Evolutionary conservation across 2,888 invertebrate genomes (phyloP).

Genomic region (Hemistola chrysoprasaria): DNA sequence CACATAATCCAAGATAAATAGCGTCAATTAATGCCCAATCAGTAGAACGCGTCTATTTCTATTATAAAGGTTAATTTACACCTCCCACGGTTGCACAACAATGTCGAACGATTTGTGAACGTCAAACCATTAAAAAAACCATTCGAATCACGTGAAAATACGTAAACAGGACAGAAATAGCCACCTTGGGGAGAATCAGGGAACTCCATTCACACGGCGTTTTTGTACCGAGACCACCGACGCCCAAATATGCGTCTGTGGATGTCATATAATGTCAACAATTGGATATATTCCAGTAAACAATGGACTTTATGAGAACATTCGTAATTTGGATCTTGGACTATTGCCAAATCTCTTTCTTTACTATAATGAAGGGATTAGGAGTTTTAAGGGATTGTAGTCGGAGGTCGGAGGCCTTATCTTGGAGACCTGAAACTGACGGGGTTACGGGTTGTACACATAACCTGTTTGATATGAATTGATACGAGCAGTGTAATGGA

Average conservation of each 20-base stretch:
- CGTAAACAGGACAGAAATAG: slow-evolving; percentile 53
- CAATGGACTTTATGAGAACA: slow-evolving; percentile 2
- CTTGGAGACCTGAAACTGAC: too few species aligned
- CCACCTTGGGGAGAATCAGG: slow-evolving; percentile 20
- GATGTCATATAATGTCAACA: slow-evolving; percentile 7
- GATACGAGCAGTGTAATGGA: too few species aligned
- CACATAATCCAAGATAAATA: slow-evolving; percentile 1
- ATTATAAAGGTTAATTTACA: slow-evolving; percentile 12
- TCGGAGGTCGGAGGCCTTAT: too few species aligned
- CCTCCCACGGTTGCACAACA: slow-evolving; percentile 44
- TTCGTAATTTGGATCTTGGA: too few species aligned
- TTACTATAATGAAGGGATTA: too few species aligned
- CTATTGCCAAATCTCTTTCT: too few species aligned
- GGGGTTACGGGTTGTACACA: too few species aligned
- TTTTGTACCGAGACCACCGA: slow-evolving; percentile 17
- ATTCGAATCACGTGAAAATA: slow-evolving; percentile 57
- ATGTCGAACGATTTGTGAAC: slow-evolving; percentile 43
- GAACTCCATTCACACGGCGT: slow-evolving; percentile 28
- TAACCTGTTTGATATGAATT: too few species aligned
- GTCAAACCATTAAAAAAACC: slow-evolving; percentile 46
- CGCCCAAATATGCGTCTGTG: slow-evolving; percentile 3
- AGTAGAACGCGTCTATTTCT: slow-evolving; percentile 3
- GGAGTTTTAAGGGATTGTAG: too few species aligned
- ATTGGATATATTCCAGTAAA: slow-evolving; percentile 11
- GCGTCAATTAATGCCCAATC: slow-evolving; percentile 13